Evolutionary conservation across 1,140 invertebrate genomes (phyloP).

Genomic region (Achatina immaculata): DNA sequence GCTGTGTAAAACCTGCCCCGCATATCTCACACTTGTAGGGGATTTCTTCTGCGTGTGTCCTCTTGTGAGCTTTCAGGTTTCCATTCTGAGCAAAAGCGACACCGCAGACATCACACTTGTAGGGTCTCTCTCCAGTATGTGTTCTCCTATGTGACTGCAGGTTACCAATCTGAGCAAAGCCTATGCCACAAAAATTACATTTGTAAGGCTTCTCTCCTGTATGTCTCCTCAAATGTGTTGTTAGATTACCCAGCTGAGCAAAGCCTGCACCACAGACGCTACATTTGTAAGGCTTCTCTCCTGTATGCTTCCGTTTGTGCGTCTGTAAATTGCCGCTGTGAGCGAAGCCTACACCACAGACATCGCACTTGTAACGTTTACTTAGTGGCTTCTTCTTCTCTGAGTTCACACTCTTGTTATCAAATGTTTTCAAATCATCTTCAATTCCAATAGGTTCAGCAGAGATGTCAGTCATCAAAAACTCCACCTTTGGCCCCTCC

Average conservation of each 20-base stretch:
- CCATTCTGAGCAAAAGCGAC: constrained; percentile 66
- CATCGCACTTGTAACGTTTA: constrained; percentile 9
- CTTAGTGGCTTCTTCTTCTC: no score
- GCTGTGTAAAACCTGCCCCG: constrained; percentile 48
- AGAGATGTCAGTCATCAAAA: neutral
- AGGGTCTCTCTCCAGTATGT: constrained; percentile 30
- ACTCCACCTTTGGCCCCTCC: neutral
- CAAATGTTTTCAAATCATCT: neutral
- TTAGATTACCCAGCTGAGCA: no score
- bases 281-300: constrained; percentile 19
- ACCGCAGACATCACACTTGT: constrained; percentile 14
- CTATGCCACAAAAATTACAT: constrained; percentile 5
- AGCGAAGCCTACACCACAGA: neutral
- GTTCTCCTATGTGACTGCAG: constrained; percentile 25
- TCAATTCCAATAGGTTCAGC: neutral
- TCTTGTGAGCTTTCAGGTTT: constrained; percentile 66
- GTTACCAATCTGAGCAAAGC: constrained; percentile 21
- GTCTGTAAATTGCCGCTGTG: neutral
- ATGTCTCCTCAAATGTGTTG: neutral
- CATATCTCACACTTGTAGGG: constrained; percentile 51
- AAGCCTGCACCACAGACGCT: neutral
- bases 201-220: constrained; percentile 8
- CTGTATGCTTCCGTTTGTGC: constrained; percentile 17
- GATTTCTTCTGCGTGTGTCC: constrained; percentile 69
- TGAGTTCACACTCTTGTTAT: neutral